Evolutionary conservation across 2,888 invertebrate genomes (phyloP).

Genomic region (Volucella inanis): DNA sequence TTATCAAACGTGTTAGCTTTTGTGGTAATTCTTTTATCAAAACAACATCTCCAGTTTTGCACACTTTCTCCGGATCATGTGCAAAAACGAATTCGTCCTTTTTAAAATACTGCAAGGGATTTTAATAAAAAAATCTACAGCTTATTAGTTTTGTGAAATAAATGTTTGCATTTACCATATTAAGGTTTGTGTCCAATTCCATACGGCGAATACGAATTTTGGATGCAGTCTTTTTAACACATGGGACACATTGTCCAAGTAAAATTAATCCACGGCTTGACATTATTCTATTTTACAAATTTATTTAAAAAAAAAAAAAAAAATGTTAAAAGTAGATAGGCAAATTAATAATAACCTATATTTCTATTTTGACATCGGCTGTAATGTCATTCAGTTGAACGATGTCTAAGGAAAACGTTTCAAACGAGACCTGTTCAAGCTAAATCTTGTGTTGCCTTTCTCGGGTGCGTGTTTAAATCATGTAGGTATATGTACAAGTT

Average conservation of each 20-base stretch:
- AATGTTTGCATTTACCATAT: slow-evolving; percentile 86
- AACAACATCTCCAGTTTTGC: slow-evolving; percentile 93
- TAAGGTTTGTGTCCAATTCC: slow-evolving; percentile 89
- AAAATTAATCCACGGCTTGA: slow-evolving; percentile 85
- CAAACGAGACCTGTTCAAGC: too few species aligned
- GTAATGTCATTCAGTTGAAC: too few species aligned
- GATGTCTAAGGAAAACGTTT: too few species aligned
- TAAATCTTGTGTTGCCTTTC: too few species aligned
- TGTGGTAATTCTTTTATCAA: slow-evolving; percentile 89
- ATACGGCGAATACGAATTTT: slow-evolving; percentile 90
- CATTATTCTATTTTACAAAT: slow-evolving; percentile 75
- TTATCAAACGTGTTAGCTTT: slow-evolving; percentile 89
- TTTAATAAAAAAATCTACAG: background rate
- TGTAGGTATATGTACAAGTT: too few species aligned
- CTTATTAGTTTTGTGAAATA: too few species aligned
- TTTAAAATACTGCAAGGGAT: slow-evolving; percentile 88
- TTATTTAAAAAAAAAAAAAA: background rate
- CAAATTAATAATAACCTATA: too few species aligned
- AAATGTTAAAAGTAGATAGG: too few species aligned
- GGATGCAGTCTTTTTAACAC: slow-evolving; percentile 89
- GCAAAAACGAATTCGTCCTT: slow-evolving; percentile 89
- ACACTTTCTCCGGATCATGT: slow-evolving; percentile 89
- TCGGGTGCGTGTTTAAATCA: too few species aligned
- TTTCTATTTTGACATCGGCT: too few species aligned
- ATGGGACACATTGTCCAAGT: slow-evolving; percentile 91